phyloP scores from a whole-genome alignment of 2,888 invertebrate species.

The Phaonia tiefii region DNA sequence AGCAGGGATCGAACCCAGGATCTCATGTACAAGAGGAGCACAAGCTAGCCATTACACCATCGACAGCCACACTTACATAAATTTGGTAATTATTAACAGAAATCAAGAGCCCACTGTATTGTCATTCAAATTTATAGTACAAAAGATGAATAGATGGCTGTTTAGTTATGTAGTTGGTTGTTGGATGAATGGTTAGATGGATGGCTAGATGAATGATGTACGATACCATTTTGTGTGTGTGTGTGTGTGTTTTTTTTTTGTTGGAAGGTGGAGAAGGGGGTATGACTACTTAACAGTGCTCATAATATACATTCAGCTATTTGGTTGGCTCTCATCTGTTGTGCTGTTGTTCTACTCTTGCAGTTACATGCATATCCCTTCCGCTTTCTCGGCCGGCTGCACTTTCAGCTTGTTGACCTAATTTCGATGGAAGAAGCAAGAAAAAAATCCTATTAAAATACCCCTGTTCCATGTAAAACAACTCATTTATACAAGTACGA shows the following conservation, averaged over 20 bases:
- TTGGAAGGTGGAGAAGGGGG: too few relatives aligned
- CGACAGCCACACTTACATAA: too few relatives aligned
- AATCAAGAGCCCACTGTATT: neutral
- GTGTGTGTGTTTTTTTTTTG: conserved; percentile 39
- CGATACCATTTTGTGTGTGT: conserved; percentile 10
- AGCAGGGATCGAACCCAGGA: too few relatives aligned
- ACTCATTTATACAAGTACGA: conserved; percentile 46
- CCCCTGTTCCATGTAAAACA: conserved; percentile 47
- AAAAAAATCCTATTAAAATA: conserved; percentile 53
- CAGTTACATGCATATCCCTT: neutral
- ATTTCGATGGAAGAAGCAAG: conserved; percentile 55
- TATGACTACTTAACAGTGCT: conserved; percentile 35
- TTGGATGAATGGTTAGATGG: conserved; percentile 30
- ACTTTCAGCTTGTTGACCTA: conserved; percentile 64
- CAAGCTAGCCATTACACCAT: too few relatives aligned
- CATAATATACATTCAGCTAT: conserved; percentile 38
- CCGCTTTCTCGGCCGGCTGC: conserved; percentile 39
- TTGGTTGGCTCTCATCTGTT: conserved; percentile 41
- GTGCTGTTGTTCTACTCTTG: conserved; percentile 10
- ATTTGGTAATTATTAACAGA: too few relatives aligned
- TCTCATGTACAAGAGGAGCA: too few relatives aligned
- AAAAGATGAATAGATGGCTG: conserved; percentile 39
- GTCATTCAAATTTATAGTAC: neutral
- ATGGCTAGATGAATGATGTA: conserved; percentile 46
- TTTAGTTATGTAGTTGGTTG: conserved; percentile 41